Conservation (phyloP, 2,797 vertebrate species). For the Coilia nasus region DNA sequence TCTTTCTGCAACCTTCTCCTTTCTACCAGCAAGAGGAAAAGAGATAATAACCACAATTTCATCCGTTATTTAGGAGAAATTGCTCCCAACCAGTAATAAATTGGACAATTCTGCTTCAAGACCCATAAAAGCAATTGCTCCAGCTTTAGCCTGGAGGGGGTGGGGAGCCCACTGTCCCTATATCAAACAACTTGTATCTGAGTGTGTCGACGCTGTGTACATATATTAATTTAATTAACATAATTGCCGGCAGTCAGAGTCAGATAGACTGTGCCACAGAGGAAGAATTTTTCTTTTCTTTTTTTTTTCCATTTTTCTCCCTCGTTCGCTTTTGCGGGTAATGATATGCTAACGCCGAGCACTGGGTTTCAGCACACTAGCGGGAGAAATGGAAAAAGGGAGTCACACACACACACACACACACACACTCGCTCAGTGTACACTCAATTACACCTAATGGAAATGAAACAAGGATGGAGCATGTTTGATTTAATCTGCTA, state of each 20-base stretch:
- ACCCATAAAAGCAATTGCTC: constrained; percentile 67
- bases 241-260: constrained; percentile 63
- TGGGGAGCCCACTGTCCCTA: constrained; percentile 25
- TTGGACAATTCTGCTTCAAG: constrained; percentile 57
- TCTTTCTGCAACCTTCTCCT: not conserved
- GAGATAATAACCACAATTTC: constrained; percentile 56
- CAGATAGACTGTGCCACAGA: constrained; percentile 45
- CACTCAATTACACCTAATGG: constrained; percentile 63
- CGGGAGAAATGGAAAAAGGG: constrained; percentile 49
- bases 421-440: constrained; percentile 45
- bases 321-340: constrained; percentile 40
- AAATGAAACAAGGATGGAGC: constrained; percentile 58
- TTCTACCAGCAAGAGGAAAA: not conserved
- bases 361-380: constrained; percentile 25
- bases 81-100: constrained; percentile 61
- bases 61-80: constrained; percentile 63
- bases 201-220: constrained; percentile 50
- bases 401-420: constrained; percentile 39
- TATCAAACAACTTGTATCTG: constrained; percentile 56
- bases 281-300: constrained; percentile 31
- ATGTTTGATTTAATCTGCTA: constrained; percentile 61
- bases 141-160: constrained; percentile 41
- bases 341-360: constrained; percentile 55
- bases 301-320: constrained; percentile 33
- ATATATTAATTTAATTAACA: constrained; percentile 65